A percentile compares a stretch with the other conserved stretches of the same genome.
These are phyloP conservation scores for Trichosurus vulpecula DNA, from an alignment of 2,797 vertebrate species.

Conservation along the genomic window DNA sequence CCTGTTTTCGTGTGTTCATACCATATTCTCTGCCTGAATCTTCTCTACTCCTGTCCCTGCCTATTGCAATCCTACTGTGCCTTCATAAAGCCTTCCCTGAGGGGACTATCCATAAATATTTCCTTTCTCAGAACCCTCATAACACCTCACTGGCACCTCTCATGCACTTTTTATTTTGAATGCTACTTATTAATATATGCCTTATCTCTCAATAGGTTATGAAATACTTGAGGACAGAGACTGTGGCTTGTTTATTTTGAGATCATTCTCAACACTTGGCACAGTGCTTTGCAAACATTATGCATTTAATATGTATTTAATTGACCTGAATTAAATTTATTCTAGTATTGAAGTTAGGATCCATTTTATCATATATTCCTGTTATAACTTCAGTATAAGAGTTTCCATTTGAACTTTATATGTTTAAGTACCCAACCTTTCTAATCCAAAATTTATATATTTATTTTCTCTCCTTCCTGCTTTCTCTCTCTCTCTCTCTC, in stretches of 20 bases:
- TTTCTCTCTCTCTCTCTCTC: too few species aligned
- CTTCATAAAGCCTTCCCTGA: not conserved
- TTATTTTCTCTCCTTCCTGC: not conserved
- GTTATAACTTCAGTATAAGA: slow-evolving; percentile 46
- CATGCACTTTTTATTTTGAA: not conserved
- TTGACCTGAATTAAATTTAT: slow-evolving; percentile 35
- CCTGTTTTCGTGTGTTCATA: not conserved
- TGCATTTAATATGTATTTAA: not conserved
- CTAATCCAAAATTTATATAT: not conserved
- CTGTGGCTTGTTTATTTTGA: not conserved
- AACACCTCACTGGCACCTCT: not conserved
- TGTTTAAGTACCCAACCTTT: slow-evolving; percentile 29
- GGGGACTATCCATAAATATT: not conserved
- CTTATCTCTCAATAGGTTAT: not conserved
- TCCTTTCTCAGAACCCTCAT: not conserved
- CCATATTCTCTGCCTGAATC: not conserved
- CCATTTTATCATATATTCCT: slow-evolving; percentile 26
- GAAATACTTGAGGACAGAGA: not conserved
- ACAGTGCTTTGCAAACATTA: not conserved
- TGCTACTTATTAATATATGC: not conserved
- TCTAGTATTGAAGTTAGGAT: slow-evolving; percentile 41
- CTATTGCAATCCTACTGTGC: not conserved
- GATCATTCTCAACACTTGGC: not conserved
- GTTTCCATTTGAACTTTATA: slow-evolving; percentile 16
- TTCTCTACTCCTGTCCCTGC: not conserved